Evolutionary conservation across 2,113 vertebrate species (phyloP).

Genomic region (Trichomycterus rosablanca): DNA sequence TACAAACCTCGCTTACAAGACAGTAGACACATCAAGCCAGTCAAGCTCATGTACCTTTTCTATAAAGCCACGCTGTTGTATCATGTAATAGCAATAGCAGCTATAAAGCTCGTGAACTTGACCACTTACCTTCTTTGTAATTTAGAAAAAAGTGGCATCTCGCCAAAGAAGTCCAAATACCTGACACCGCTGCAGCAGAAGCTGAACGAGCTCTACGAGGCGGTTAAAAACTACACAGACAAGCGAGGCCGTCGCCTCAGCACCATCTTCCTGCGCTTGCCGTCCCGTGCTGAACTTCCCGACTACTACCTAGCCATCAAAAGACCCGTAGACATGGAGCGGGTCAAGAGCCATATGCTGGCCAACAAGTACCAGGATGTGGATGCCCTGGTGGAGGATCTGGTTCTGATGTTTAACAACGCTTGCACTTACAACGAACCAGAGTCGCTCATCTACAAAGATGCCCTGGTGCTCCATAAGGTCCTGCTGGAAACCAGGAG

Average conservation of each 20-base stretch:
- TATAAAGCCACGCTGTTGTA: no score
- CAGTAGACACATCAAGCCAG: no score
- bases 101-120: no score
- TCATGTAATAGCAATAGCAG: no score
- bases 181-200: slow-evolving; percentile 97
- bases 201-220: slow-evolving; percentile 93
- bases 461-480: slow-evolving; percentile 90
- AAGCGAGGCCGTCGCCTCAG: slow-evolving; percentile 95
- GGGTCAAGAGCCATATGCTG: slow-evolving; percentile 96
- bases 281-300: slow-evolving; percentile 93
- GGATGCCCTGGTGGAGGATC: slow-evolving; percentile 94
- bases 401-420: slow-evolving; percentile 98
- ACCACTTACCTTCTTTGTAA: no score
- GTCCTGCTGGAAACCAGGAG: slow-evolving; percentile 89
- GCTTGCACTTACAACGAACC: slow-evolving; percentile 98
- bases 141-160: slow-evolving; percentile 94
- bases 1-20: no score
- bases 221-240: slow-evolving; percentile 96
- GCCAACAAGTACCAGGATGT: slow-evolving; percentile 98
- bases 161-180: slow-evolving; percentile 94
- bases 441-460: slow-evolving; percentile 95
- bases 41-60: no score
- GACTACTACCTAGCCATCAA: slow-evolving; percentile 98
- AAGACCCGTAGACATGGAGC: slow-evolving; percentile 97
- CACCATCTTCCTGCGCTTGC: slow-evolving; percentile 92